Evolutionary conservation across 2,888 invertebrate species (phyloP), one percentile per base, ranked within the genome.

Genomic region (Aphelenchoides bicaudatus): DNA sequence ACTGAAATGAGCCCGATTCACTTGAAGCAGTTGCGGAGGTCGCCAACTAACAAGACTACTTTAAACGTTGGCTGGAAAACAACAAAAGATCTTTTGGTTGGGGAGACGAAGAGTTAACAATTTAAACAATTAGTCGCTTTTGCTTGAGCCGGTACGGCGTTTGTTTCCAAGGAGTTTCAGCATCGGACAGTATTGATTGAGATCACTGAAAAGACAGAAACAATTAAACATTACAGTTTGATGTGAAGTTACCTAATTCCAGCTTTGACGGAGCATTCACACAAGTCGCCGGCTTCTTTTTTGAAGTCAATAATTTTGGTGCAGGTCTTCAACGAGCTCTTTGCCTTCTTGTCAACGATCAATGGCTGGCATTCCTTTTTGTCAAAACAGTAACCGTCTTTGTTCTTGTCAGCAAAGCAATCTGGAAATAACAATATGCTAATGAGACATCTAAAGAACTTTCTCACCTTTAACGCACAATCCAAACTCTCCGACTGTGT

Each of bases 401-500:
- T 60, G 58, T 75, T 75, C 62, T 69, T 73, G 50, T 64, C 65
- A 21, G 73, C 53, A 63, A 74, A 73, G 50, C 75, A 75, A 57
- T 75, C 72, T n/a, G n/a, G n/a, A n/a, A n/a, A n/a, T n/a, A n/a
- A n/a, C n/a, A n/a, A n/a, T n/a, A n/a, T n/a, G n/a, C n/a, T n/a
- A n/a, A n/a, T n/a, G n/a, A n/a, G n/a, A n/a, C n/a, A n/a, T n/a
- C n/a, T n/a, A n/a, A n/a, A n/a, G n/a, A n/a, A n/a, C n/a, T n/a
- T n/a, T n/a, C n/a, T n/a, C n/a, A n/a, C 70, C n/a, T 51, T 56
- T 56, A 25, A 58, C 39, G 34, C 63, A 54, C 23, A 55, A 56
- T 21, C 74, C 75, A 47, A 75, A 75, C 23, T 67, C 66, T 48
- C 72, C 70, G 34, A 71, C 68, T 6, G 75, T 71, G 49, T 75